phyloP scores from a whole-genome alignment of 2,113 vertebrate species.

The Cinclus cinclus region DNA sequence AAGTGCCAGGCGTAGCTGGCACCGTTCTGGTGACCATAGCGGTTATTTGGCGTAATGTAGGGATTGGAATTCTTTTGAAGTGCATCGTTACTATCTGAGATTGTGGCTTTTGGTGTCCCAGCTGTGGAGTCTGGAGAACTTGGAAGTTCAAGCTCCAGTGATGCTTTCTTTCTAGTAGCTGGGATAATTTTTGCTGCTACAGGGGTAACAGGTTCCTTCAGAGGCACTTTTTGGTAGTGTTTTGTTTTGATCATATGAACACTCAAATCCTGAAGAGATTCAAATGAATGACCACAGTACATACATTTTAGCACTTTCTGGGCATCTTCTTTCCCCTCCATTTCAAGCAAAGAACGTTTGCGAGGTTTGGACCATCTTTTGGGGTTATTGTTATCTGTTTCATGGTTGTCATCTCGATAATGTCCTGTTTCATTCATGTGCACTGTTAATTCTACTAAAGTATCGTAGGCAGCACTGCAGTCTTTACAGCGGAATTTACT shows the following conservation, averaged over 20 bases:
- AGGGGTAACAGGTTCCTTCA: constrained; percentile 97
- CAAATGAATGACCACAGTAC: constrained; percentile 99
- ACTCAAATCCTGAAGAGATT: constrained; percentile 97
- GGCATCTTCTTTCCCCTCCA: constrained; percentile 98
- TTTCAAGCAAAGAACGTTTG: constrained; percentile 95
- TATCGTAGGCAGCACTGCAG: constrained; percentile 97
- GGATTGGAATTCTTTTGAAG: constrained; percentile 91
- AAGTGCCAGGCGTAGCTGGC: constrained; percentile 99
- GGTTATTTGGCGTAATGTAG: constrained; percentile 96
- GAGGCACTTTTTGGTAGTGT: constrained; percentile 99
- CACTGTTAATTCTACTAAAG: constrained; percentile 94
- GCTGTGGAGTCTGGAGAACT: constrained; percentile 96
- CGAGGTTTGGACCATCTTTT: constrained; percentile 98
- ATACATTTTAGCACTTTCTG: constrained; percentile 99
- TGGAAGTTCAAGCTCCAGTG: constrained; percentile 90
- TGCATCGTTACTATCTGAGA: constrained; percentile 81
- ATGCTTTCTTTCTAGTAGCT: constrained; percentile 88
- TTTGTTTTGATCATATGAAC: constrained; percentile 99
- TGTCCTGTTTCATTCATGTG: constrained; percentile 99
- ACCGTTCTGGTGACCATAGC: constrained; percentile 96
- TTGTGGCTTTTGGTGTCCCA: constrained; percentile 85
- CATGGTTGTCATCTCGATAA: constrained; percentile 98
- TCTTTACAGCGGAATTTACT: constrained; percentile 99
- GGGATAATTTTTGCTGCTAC: constrained; percentile 95
- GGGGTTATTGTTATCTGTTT: constrained; percentile 90